phyloP scores from a whole-genome alignment of 1,140 invertebrate species.

The Phortica variegata region DNA sequence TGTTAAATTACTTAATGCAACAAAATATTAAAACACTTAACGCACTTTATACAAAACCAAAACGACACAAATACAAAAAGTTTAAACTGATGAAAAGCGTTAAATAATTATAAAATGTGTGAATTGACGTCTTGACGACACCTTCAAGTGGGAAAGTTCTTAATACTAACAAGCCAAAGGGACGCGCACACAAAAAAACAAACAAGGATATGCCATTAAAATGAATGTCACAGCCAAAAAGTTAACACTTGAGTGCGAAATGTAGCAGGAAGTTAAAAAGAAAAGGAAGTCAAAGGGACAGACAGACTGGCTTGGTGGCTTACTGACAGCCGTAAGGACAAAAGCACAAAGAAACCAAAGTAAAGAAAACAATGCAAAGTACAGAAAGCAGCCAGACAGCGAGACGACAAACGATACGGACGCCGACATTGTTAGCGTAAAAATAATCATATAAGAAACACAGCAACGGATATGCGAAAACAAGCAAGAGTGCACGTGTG shows the following conservation, averaged over 20 bases:
- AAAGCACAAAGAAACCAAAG: conserved; percentile 2
- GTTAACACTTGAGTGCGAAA: neutral
- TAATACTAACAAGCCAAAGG: neutral
- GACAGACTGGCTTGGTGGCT: conserved; percentile 22
- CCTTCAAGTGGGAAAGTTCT: too few relatives aligned
- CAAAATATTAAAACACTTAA: neutral
- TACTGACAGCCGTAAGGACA: conserved; percentile 15
- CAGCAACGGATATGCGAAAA: conserved; percentile 44
- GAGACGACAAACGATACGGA: neutral
- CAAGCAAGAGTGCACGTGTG: conserved; percentile 43
- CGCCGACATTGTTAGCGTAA: conserved; percentile 31
- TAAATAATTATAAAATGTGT: too few relatives aligned
- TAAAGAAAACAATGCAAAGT: conserved; percentile 19
- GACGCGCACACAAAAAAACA: conserved; percentile 14
- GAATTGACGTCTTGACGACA: too few relatives aligned
- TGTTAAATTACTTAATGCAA: neutral
- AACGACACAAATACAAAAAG: neutral
- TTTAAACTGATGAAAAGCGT: too few relatives aligned
- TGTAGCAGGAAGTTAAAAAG: neutral
- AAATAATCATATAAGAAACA: conserved; percentile 27
- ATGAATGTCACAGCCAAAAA: conserved; percentile 36
- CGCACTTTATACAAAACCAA: neutral
- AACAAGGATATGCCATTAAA: conserved; percentile 27
- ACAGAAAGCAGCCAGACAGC: conserved; percentile 18
- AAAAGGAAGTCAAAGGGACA: conserved; percentile 15